These are phyloP conservation scores for Lomographa bimaculata DNA, from an alignment of 2,888 invertebrate species.

Conservation along the genomic window DNA sequence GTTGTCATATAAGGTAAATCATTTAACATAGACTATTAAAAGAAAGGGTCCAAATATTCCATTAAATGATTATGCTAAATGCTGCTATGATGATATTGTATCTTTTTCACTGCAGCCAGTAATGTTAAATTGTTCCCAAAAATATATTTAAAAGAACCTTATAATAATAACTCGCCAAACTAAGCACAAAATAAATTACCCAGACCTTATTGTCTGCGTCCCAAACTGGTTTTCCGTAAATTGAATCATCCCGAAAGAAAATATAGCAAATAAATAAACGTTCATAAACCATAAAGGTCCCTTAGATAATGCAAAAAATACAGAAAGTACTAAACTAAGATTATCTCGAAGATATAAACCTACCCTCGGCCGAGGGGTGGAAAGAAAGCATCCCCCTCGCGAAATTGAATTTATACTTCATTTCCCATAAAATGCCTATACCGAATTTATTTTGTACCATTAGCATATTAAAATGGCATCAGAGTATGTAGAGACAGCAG, in stretches of 20 bases:
- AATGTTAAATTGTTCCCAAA: too few relatives aligned
- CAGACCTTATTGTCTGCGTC: background rate
- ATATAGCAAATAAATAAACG: slow-evolving; percentile 33
- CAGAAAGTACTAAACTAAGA: slow-evolving; percentile 46
- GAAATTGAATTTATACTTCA: slow-evolving; percentile 76
- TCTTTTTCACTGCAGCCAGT: too few relatives aligned
- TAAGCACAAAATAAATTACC: slow-evolving; percentile 1
- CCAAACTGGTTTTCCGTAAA: slow-evolving; percentile 7
- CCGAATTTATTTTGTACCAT: slow-evolving; percentile 76
- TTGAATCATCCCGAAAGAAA: slow-evolving; percentile 17
- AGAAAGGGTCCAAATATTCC: too few relatives aligned
- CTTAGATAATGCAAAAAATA: slow-evolving; percentile 32
- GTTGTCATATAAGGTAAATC: too few relatives aligned
- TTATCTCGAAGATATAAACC: slow-evolving; percentile 48
- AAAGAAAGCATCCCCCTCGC: slow-evolving; percentile 26
- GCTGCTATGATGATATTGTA: too few relatives aligned
- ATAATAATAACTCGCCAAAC: too few relatives aligned
- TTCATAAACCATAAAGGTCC: slow-evolving; percentile 19
- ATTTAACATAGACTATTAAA: too few relatives aligned
- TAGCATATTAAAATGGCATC: slow-evolving; percentile 76
- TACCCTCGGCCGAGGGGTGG: slow-evolving; percentile 9
- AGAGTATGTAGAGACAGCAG: slow-evolving; percentile 57
- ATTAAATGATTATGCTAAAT: too few relatives aligned
- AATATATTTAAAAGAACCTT: too few relatives aligned
- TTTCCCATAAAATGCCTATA: slow-evolving; percentile 74